These are phyloP conservation scores for Platycnemis pennipes DNA, from an alignment of 2,888 invertebrate species.

Conservation along the genomic window DNA sequence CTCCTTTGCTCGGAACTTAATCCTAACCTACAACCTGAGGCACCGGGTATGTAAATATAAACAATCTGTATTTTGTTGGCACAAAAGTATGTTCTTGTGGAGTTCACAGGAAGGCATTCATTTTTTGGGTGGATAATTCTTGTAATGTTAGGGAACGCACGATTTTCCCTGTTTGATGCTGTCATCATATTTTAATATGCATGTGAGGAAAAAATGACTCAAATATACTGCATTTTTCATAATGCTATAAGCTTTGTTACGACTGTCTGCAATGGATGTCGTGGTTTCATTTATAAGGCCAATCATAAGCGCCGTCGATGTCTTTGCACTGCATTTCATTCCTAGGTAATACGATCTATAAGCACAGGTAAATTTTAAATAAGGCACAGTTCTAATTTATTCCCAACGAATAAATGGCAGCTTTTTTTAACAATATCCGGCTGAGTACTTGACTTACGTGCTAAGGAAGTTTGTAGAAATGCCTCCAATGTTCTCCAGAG, in stretches of 20 bases:
- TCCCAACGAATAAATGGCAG: neutral
- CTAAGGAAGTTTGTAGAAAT: no score
- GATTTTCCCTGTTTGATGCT: neutral
- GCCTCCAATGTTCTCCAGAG: no score
- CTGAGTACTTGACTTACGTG: no score
- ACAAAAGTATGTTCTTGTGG: neutral
- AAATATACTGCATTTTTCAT: neutral
- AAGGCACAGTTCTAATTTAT: neutral
- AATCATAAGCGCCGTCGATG: neutral
- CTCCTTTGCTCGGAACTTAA: constrained; percentile 98
- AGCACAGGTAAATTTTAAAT: neutral
- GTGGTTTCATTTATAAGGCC: neutral
- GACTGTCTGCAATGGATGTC: neutral
- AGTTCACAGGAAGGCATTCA: constrained; percentile 1
- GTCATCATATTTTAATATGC: neutral
- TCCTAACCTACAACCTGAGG: constrained; percentile 98
- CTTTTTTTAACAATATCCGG: no score
- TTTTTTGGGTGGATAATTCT: neutral
- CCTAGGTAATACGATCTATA: neutral
- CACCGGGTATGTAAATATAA: constrained; percentile 88
- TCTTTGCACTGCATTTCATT: neutral
- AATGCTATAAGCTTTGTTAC: neutral
- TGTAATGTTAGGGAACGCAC: constrained; percentile 15
- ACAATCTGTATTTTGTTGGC: neutral
- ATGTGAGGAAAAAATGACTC: neutral